phyloP scores from a whole-genome alignment of 2,888 invertebrate species.

The Netelia fuscicornis region DNA sequence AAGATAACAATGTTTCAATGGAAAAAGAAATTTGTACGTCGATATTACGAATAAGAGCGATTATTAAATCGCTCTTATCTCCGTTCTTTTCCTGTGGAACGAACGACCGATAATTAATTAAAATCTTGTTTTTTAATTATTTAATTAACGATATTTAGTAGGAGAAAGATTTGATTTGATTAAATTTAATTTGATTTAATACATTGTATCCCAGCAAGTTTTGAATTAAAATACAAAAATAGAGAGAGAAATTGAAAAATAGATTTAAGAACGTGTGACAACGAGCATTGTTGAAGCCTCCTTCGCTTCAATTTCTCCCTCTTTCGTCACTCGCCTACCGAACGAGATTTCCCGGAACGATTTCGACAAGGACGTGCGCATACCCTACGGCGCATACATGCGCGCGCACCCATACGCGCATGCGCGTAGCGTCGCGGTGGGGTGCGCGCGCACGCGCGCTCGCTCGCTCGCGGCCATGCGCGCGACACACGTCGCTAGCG shows the following conservation, averaged over 20 bases:
- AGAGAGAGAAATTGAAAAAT: constrained; percentile 25
- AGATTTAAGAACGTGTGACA: constrained; percentile 35
- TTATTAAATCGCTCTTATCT: too few relatives aligned
- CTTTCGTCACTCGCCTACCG: constrained; percentile 7
- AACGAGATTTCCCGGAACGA: constrained; percentile 59
- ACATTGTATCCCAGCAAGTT: neutral
- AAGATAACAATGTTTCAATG: neutral
- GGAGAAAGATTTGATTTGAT: neutral
- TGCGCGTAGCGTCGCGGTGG: constrained; percentile 1
- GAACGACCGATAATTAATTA: neutral
- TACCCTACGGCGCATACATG: neutral
- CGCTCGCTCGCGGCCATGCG: neutral
- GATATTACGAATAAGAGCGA: neutral
- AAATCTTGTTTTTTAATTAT: neutral
- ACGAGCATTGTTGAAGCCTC: constrained; percentile 35
- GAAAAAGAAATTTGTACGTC: too few relatives aligned
- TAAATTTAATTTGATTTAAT: too few relatives aligned
- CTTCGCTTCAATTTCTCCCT: constrained; percentile 29
- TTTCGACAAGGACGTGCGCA: constrained; percentile 31
- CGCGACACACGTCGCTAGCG: neutral
- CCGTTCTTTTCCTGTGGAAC: too few relatives aligned
- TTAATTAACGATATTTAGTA: neutral
- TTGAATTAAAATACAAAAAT: neutral
- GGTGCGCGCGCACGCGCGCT: constrained; percentile 5
- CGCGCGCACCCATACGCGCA: neutral